Evolutionary conservation across 2,113 vertebrate species (phyloP).

Genomic region (Oophaga pumilio): DNA sequence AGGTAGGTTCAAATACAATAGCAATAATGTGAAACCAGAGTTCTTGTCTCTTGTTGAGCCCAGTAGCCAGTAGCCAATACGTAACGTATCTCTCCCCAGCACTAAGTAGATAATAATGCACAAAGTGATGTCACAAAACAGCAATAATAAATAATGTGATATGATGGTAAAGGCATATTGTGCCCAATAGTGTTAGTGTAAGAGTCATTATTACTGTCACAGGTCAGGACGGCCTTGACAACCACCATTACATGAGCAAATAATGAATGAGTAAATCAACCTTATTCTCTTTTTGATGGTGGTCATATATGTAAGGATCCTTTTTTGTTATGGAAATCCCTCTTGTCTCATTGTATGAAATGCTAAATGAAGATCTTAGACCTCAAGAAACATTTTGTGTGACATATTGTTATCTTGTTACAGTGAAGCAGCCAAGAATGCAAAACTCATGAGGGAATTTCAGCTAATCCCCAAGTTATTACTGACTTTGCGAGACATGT

Average conservation of each 20-base stretch:
- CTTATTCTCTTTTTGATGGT: neutral
- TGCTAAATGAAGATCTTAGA: neutral
- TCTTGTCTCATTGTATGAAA: neutral
- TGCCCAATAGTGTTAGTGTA: no score
- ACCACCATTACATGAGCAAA: neutral
- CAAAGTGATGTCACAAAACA: no score
- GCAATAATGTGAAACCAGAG: neutral
- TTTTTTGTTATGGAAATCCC: neutral
- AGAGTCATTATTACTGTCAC: no score
- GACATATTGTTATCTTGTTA: conserved; percentile 58
- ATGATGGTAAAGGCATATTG: no score
- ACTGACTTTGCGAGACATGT: conserved; percentile 89
- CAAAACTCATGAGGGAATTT: conserved; percentile 92
- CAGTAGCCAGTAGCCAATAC: no score
- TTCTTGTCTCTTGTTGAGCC: no score
- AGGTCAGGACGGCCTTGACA: neutral
- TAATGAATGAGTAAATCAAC: no score
- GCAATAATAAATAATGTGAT: no score
- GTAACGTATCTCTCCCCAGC: no score
- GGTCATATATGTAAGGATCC: neutral
- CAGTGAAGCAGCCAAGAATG: conserved; percentile 94
- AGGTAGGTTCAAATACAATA: conserved; percentile 71
- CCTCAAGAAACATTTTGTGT: neutral
- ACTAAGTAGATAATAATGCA: no score
- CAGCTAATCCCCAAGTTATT: conserved; percentile 92